Evolutionary conservation across 53 echinoderm and acorn worm species (phyloP).

Genomic region (Luidia sarsii): DNA sequence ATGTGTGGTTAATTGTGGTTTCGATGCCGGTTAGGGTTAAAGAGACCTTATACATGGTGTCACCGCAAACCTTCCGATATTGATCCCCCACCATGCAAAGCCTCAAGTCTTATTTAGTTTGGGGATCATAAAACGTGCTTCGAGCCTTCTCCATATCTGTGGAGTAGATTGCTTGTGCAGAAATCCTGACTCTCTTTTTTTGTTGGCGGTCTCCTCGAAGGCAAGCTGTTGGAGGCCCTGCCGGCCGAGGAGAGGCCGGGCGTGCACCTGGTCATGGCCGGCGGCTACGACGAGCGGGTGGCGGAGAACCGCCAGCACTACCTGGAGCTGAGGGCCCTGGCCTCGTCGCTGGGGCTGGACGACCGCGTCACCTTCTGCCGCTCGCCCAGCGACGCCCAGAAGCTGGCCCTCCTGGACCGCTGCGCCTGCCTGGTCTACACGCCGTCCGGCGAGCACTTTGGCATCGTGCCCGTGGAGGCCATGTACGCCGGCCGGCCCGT

Average conservation of each 20-base stretch:
- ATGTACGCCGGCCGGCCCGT: slow-evolving; percentile 97
- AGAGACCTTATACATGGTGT: too few species aligned
- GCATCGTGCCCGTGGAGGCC: slow-evolving; percentile 96
- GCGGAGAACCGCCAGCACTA: slow-evolving; percentile 91
- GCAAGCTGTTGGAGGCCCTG: slow-evolving; percentile 67
- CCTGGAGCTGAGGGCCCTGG: slow-evolving; percentile 71
- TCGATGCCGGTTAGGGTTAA: too few species aligned
- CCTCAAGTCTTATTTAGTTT: too few species aligned
- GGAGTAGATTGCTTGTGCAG: not conserved
- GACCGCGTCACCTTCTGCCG: slow-evolving; percentile 84
- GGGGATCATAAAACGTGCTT: too few species aligned
- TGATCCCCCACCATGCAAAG: too few species aligned
- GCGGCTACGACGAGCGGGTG: slow-evolving; percentile 94
- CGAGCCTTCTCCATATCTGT: too few species aligned
- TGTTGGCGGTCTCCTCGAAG: slow-evolving; percentile 27
- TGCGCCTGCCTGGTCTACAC: slow-evolving; percentile 93
- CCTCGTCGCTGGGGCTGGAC: slow-evolving; percentile 55
- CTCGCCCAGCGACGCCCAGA: slow-evolving; percentile 91
- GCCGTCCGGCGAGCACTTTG: slow-evolving; percentile 94
- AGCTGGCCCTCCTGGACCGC: slow-evolving; percentile 70
- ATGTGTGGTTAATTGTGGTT: too few species aligned
- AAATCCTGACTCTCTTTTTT: not conserved
- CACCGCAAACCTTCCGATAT: too few species aligned
- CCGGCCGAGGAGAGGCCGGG: slow-evolving; percentile 64
- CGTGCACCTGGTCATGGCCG: slow-evolving; percentile 92